Conservation (phyloP, 2,113 vertebrate species). For the Gallinago paraguaiae region DNA sequence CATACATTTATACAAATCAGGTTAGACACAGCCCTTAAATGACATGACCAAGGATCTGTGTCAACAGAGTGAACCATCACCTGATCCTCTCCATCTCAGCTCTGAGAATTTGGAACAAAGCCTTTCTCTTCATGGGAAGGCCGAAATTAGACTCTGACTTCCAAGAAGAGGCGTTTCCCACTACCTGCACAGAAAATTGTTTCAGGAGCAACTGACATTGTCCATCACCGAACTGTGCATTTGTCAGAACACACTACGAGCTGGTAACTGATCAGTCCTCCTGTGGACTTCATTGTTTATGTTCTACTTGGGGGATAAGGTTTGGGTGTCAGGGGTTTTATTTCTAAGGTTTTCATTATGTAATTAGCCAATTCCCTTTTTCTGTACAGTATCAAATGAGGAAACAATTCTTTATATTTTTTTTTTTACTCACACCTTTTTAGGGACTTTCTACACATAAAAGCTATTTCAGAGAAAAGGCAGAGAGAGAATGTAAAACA, state of each 20-base stretch:
- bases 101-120: neutral
- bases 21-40: neutral
- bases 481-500: neutral
- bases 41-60: neutral
- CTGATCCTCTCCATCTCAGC: neutral
- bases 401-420: neutral
- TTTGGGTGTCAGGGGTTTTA: neutral
- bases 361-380: neutral
- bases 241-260: neutral
- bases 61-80: neutral
- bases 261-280: neutral
- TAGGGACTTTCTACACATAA: neutral
- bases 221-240: neutral
- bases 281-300: neutral
- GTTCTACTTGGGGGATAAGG: neutral
- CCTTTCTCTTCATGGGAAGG: neutral
- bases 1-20: conserved; percentile 2
- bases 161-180: neutral
- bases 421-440: neutral
- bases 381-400: neutral
- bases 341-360: neutral
- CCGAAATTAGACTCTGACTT: neutral
- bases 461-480: neutral
- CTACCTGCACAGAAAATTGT: neutral
- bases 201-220: neutral